Evolutionary conservation across 2,888 invertebrate species (phyloP).

Genomic region (Vannuccia rotundouncinata): DNA sequence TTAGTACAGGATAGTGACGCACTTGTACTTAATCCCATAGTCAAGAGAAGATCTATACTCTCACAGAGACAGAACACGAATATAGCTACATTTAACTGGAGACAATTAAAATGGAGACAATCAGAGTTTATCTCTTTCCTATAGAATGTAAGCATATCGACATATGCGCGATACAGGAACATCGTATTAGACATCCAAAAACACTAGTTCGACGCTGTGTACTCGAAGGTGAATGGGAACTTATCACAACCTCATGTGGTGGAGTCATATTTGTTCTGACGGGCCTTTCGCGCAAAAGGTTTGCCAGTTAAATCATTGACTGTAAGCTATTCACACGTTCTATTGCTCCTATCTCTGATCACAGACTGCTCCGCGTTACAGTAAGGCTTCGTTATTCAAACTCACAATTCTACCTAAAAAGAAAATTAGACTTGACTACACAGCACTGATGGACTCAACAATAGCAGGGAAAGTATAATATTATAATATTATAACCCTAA

Average conservation of each 20-base stretch:
- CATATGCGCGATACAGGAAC: no score
- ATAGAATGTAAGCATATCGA: no score
- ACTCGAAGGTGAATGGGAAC: conserved; percentile 12
- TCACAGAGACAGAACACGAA: conserved; percentile 21
- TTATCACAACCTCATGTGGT: conserved; percentile 23
- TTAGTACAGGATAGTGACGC: conserved; percentile 26
- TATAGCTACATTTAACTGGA: background rate
- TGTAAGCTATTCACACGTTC: conserved; percentile 19
- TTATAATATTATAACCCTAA: background rate
- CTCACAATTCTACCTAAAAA: conserved; percentile 23
- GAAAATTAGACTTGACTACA: conserved; percentile 19
- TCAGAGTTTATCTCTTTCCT: no score
- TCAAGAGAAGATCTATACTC: conserved; percentile 20
- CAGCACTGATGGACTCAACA: conserved; percentile 22
- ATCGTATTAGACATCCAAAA: no score
- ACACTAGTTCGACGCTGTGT: no score
- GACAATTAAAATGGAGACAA: no score
- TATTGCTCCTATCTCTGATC: conserved; percentile 21
- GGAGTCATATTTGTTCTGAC: conserved; percentile 16
- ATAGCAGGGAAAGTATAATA: conserved; percentile 15
- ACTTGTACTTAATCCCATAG: conserved; percentile 23
- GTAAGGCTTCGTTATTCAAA: no score
- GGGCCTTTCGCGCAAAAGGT: conserved; percentile 21
- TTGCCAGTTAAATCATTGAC: conserved; percentile 23
- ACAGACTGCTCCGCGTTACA: conserved; percentile 26